Conservation (phyloP, 2,113 vertebrate species). For the Heterochromis multidens region DNA sequence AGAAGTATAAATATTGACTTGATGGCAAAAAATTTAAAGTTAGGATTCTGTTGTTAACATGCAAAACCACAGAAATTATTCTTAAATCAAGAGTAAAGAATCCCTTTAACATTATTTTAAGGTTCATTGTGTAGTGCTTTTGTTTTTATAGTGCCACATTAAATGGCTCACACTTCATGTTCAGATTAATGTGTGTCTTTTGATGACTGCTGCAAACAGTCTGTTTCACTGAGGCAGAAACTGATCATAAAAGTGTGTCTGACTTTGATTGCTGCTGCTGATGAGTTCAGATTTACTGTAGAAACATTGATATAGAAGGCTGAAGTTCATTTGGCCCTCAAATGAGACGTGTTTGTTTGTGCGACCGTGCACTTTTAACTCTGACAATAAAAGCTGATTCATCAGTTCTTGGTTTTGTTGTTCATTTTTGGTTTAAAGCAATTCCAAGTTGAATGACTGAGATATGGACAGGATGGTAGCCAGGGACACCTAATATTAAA, state of each 20-base stretch:
- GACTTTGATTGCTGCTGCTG: not conserved
- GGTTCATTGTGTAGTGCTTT: not conserved
- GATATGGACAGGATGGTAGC: not conserved
- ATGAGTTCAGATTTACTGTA: not conserved
- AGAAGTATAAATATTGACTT: not conserved
- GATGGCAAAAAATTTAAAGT: not conserved
- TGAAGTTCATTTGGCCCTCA: not conserved
- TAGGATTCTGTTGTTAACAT: not conserved
- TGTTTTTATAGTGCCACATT: not conserved
- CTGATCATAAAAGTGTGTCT: not conserved
- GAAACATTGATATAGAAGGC: not conserved
- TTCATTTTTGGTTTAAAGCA: not conserved
- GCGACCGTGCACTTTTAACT: not conserved
- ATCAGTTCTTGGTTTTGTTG: not conserved
- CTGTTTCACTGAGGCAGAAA: not conserved
- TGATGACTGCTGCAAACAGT: not conserved
- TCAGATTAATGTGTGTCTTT: not conserved
- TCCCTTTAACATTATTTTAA: not conserved
- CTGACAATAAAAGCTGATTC: constrained; percentile 12
- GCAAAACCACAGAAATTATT: not conserved
- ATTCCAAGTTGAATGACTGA: rapidly evolving
- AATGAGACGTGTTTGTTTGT: not conserved
- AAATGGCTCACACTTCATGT: not conserved
- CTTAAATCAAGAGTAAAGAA: not conserved
- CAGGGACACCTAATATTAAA: not conserved